These are phyloP conservation scores for Mizuhopecten yessoensis DNA, from an alignment of 1,140 invertebrate species.

Conservation along the genomic window DNA sequence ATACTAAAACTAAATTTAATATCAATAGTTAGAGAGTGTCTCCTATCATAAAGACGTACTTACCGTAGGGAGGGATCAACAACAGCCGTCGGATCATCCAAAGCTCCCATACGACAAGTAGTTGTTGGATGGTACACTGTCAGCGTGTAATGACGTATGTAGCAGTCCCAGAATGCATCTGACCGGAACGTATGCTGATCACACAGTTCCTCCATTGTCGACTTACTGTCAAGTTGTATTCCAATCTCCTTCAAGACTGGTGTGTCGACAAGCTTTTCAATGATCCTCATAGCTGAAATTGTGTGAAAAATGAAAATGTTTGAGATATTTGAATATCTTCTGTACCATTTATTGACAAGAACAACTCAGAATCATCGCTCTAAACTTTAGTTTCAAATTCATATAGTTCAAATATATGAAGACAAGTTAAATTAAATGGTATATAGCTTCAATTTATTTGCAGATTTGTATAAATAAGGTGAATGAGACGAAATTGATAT, in stretches of 20 bases:
- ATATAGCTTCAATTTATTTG: too few relatives aligned
- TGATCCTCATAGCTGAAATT: neutral
- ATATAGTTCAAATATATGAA: too few relatives aligned
- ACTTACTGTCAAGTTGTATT: neutral
- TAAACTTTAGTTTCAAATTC: too few relatives aligned
- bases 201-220: neutral
- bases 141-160: constrained; percentile 73
- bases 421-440: too few relatives aligned
- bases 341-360: too few relatives aligned
- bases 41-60: neutral
- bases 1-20: too few relatives aligned
- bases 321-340: too few relatives aligned
- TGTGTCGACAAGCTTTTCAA: constrained; percentile 2
- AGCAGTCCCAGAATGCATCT: constrained; percentile 80
- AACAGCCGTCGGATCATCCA: constrained; percentile 92
- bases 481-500: too few relatives aligned
- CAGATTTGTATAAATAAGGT: too few relatives aligned
- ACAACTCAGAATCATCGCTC: too few relatives aligned
- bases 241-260: neutral
- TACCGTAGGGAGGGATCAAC: constrained; percentile 90
- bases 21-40: too few relatives aligned
- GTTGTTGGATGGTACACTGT: constrained; percentile 95
- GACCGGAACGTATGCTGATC: constrained; percentile 34
- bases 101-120: constrained; percentile 96
- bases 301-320: neutral